These are phyloP conservation scores for Ctenicera cuprea DNA, from an alignment of 2,888 invertebrate genomes.

Conservation along the genomic window DNA sequence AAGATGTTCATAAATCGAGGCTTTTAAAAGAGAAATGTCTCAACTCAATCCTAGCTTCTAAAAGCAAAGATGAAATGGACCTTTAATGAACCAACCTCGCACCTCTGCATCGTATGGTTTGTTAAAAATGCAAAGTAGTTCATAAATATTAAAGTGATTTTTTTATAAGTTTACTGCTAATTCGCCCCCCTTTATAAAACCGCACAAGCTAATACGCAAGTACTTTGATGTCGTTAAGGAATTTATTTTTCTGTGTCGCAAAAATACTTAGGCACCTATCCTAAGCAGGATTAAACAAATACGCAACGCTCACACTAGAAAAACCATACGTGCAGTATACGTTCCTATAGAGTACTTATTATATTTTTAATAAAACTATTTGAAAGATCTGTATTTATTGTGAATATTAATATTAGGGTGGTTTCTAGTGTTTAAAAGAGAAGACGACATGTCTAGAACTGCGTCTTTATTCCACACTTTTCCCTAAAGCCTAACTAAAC, in stretches of 20 bases:
- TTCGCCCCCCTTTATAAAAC: constrained; percentile 34
- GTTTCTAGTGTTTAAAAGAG: too few species aligned
- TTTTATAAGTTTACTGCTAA: constrained; percentile 47
- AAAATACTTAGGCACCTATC: constrained; percentile 10
- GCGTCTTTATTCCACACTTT: too few species aligned
- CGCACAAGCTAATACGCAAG: constrained; percentile 34
- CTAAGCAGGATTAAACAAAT: constrained; percentile 11
- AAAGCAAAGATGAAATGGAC: constrained; percentile 36
- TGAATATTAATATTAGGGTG: too few species aligned
- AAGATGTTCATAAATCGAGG: constrained; percentile 41
- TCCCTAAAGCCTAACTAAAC: too few species aligned
- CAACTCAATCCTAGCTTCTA: constrained; percentile 28
- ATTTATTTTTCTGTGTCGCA: constrained; percentile 26
- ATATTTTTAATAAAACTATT: too few species aligned
- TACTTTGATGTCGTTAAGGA: constrained; percentile 37
- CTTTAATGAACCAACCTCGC: constrained; percentile 43
- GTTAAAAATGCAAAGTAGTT: constrained; percentile 45
- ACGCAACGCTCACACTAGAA: neutral
- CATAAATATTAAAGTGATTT: constrained; percentile 42
- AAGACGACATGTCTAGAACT: too few species aligned
- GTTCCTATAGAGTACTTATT: too few species aligned
- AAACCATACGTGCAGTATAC: too few species aligned
- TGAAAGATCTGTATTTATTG: too few species aligned
- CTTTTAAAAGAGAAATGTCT: constrained; percentile 36
- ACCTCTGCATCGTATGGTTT: constrained; percentile 43